These are phyloP conservation scores for Centrocercus urophasianus DNA, from an alignment of 2,113 vertebrate genomes.

Conservation along the genomic window DNA sequence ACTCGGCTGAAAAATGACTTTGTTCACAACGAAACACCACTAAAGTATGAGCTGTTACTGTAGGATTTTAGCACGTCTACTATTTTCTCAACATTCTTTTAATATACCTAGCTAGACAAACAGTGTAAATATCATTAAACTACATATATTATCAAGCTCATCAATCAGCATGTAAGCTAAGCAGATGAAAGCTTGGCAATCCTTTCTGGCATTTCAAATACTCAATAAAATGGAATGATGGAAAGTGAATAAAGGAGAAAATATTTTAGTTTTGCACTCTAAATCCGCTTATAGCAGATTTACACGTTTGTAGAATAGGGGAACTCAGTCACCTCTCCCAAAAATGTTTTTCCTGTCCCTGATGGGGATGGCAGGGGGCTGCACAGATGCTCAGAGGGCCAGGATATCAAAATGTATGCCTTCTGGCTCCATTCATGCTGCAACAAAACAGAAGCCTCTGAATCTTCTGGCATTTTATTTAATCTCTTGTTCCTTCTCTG, in stretches of 20 bases:
- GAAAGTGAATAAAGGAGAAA: slow-evolving; percentile 40
- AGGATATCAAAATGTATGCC: background rate
- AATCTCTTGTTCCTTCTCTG: background rate
- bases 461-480: background rate
- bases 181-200: slow-evolving; percentile 49
- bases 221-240: slow-evolving; percentile 37
- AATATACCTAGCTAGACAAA: slow-evolving; percentile 41
- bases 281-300: slow-evolving; percentile 47
- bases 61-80: slow-evolving; percentile 65
- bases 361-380: background rate
- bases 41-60: slow-evolving; percentile 75
- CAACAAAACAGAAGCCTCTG: background rate
- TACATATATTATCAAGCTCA: slow-evolving; percentile 45
- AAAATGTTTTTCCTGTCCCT: slow-evolving; percentile 15
- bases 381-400: background rate
- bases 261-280: slow-evolving; percentile 50
- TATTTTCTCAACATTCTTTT: slow-evolving; percentile 53
- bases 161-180: slow-evolving; percentile 30
- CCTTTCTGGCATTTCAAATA: slow-evolving; percentile 45
- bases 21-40: slow-evolving; percentile 73
- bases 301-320: background rate
- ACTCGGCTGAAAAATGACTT: slow-evolving; percentile 80
- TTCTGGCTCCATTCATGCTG: background rate
- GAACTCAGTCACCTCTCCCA: background rate
- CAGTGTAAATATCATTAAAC: slow-evolving; percentile 54